Evolutionary conservation across 2,797 vertebrate genomes (phyloP).

Genomic region (Cyclura pinguis): DNA sequence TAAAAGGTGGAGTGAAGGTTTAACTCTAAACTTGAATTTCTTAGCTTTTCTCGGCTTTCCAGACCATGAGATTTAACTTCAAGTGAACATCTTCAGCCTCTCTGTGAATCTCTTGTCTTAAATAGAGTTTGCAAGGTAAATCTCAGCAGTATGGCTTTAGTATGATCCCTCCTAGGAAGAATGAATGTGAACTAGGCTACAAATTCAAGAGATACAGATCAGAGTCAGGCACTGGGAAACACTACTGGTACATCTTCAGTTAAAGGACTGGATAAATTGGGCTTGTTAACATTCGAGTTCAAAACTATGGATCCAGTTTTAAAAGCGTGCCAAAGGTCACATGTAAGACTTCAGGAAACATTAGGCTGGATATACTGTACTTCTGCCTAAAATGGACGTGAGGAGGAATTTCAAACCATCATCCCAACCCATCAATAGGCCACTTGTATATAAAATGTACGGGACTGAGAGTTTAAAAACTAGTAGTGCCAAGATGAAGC

Average conservation of each 20-base stretch:
- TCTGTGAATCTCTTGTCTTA: conserved; percentile 49
- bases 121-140: conserved; percentile 70
- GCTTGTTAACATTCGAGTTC: conserved; percentile 63
- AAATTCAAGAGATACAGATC: conserved; percentile 71
- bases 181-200: conserved; percentile 63
- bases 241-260: conserved; percentile 39
- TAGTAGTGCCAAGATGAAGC: not conserved
- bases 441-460: not conserved
- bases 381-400: not conserved
- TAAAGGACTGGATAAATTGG: conserved; percentile 65
- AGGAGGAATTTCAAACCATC: not conserved
- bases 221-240: conserved; percentile 50
- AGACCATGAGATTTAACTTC: conserved; percentile 49
- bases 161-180: conserved; percentile 69
- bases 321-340: conserved; percentile 33
- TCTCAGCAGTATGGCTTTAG: conserved; percentile 69
- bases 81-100: conserved; percentile 24
- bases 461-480: not conserved
- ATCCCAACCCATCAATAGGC: conserved; percentile 3
- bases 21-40: conserved; percentile 50
- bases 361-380: conserved; percentile 31
- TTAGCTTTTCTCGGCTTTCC: conserved; percentile 52
- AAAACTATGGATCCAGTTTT: conserved; percentile 46
- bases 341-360: conserved; percentile 39
- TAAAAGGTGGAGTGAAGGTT: conserved; percentile 46